Conservation (phyloP, 2,888 invertebrate species). For the Lasioglossum zephyrum region DNA sequence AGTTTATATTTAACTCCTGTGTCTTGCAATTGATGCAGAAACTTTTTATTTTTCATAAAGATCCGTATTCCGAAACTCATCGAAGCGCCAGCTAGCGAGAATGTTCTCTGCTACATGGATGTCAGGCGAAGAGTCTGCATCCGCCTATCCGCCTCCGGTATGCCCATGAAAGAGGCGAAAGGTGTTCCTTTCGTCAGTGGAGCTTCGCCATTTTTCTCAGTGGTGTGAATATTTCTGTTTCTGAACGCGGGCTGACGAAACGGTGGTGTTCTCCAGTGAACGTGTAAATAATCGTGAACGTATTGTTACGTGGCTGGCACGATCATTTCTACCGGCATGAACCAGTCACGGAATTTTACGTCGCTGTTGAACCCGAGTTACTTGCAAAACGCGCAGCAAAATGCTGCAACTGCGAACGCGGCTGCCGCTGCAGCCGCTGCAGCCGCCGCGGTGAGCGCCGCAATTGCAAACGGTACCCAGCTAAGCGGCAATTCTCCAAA, state of each 20-base stretch:
- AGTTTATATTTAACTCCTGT: neutral
- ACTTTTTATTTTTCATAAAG: no score
- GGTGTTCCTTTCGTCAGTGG: conserved; percentile 27
- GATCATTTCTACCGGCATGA: conserved; percentile 70
- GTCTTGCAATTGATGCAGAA: no score
- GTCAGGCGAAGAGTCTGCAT: neutral
- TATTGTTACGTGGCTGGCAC: neutral
- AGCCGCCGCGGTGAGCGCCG: conserved; percentile 87
- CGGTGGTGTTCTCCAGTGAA: neutral
- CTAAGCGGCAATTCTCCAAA: conserved; percentile 70
- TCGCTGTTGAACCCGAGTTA: conserved; percentile 82
- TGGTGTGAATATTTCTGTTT: conserved; percentile 43
- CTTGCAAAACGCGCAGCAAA: conserved; percentile 81
- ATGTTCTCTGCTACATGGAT: conserved; percentile 23
- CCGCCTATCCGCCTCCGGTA: conserved; percentile 50
- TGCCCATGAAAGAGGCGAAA: conserved; percentile 46
- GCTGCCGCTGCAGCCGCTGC: conserved; percentile 87
- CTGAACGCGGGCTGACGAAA: neutral
- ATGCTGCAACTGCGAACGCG: conserved; percentile 82
- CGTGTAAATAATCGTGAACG: conserved; percentile 8
- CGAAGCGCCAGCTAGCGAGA: conserved; percentile 20
- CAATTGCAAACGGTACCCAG: conserved; percentile 85
- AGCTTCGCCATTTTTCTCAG: conserved; percentile 61
- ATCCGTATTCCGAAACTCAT: conserved; percentile 32
- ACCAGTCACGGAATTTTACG: conserved; percentile 83